A percentile compares a stretch with the other conserved stretches of the same genome.
Conservation (phyloP, 2,797 vertebrate species). For the Tinamus major region DNA sequence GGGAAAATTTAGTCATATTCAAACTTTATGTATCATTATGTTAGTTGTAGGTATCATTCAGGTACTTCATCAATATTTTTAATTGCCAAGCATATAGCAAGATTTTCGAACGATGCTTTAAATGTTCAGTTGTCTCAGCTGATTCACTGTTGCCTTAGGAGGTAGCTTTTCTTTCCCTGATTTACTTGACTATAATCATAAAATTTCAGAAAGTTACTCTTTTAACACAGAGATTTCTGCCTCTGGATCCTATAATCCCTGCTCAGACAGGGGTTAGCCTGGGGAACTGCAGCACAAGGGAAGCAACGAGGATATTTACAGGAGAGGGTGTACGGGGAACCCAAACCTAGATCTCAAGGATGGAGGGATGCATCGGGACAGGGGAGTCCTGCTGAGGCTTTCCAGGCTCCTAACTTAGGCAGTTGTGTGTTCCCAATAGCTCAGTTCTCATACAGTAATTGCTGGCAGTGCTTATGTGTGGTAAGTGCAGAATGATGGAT, state of each 20-base stretch:
- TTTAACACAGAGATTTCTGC: not conserved
- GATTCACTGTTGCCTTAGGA: not conserved
- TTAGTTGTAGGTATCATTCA: not conserved
- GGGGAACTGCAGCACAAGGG: not conserved
- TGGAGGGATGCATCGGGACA: not conserved
- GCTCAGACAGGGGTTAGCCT: rapidly evolving
- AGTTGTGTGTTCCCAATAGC: not conserved
- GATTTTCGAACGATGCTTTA: not conserved
- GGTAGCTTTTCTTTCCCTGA: not conserved
- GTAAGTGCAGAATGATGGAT: not conserved
- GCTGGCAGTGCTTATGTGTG: rapidly evolving
- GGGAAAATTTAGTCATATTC: not conserved
- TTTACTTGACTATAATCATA: not conserved
- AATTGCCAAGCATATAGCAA: not conserved
- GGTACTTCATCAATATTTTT: not conserved
- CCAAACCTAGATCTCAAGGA: not conserved
- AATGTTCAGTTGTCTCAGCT: not conserved
- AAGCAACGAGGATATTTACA: not conserved
- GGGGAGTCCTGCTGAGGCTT: not conserved
- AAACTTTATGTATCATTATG: not conserved
- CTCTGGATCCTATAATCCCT: not conserved
- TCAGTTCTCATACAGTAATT: not conserved
- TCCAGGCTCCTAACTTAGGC: not conserved
- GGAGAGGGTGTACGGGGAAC: not conserved
- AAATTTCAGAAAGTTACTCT: not conserved